Conservation (phyloP, 2,888 invertebrate genomes). For the Spialia ferax region DNA sequence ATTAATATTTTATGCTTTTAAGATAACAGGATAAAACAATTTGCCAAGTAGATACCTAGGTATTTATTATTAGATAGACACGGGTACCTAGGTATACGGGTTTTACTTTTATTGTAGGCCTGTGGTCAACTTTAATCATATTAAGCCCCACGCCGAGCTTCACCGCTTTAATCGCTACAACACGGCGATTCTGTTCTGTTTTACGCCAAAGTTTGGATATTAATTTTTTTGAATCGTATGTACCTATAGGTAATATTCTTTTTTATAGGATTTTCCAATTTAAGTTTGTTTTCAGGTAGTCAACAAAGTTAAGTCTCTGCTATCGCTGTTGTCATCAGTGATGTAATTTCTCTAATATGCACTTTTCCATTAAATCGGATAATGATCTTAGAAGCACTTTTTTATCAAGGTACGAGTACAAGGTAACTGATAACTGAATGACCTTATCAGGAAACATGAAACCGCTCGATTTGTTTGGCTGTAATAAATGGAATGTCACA, state of each 20-base stretch:
- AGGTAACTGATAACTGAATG: neutral
- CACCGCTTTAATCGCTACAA: constrained; percentile 4
- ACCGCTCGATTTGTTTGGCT: constrained; percentile 12
- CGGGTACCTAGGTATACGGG: neutral
- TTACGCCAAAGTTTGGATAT: neutral
- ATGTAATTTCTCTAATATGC: too few species aligned
- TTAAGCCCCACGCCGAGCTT: neutral
- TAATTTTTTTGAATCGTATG: neutral
- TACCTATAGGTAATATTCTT: neutral
- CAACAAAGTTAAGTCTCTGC: too few species aligned
- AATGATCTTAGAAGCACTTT: too few species aligned
- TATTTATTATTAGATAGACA: neutral
- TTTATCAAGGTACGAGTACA: too few species aligned
- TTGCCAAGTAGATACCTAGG: neutral
- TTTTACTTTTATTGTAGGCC: constrained; percentile 2
- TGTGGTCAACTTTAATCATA: constrained; percentile 20
- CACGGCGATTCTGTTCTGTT: neutral
- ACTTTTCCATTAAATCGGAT: too few species aligned
- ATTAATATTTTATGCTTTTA: neutral
- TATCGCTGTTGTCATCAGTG: too few species aligned
- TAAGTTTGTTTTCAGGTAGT: too few species aligned
- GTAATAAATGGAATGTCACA: constrained; percentile 24
- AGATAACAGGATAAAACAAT: neutral
- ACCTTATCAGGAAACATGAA: constrained; percentile 12
- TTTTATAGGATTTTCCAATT: neutral